Evolutionary conservation across 2,888 invertebrate species (phyloP).

Genomic region (Subacronicta megacephala): DNA sequence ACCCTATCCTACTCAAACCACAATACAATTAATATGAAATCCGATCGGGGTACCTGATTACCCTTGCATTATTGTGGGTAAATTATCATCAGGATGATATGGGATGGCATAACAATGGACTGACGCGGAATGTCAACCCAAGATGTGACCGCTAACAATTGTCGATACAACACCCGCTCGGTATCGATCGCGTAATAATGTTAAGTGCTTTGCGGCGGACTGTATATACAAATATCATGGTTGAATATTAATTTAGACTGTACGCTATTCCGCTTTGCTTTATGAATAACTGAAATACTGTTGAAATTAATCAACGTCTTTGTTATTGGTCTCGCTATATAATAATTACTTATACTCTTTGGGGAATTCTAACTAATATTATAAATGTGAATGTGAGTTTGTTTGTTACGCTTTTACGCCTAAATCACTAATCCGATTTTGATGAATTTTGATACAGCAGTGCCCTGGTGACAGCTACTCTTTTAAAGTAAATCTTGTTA

Average conservation of each 20-base stretch:
- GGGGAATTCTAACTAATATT: too few relatives aligned
- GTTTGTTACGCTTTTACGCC: too few relatives aligned
- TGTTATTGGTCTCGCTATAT: too few relatives aligned
- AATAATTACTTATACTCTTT: too few relatives aligned
- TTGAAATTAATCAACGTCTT: too few relatives aligned
- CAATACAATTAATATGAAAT: constrained; percentile 25
- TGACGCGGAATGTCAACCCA: constrained; percentile 44
- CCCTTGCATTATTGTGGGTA: constrained; percentile 33
- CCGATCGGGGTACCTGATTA: constrained; percentile 36
- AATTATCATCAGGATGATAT: constrained; percentile 46
- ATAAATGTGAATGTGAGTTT: too few relatives aligned
- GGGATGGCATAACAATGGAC: constrained; percentile 40
- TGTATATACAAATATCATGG: constrained; percentile 32
- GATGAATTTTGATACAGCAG: too few relatives aligned
- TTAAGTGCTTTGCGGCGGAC: constrained; percentile 45
- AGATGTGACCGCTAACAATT: constrained; percentile 52
- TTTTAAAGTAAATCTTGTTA: too few relatives aligned
- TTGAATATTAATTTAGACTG: constrained; percentile 7
- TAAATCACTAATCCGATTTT: too few relatives aligned
- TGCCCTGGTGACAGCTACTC: too few relatives aligned
- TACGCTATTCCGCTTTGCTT: neutral
- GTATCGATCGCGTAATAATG: constrained; percentile 48
- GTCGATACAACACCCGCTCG: constrained; percentile 45
- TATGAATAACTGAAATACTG: too few relatives aligned
- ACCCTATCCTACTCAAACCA: constrained; percentile 11